These are phyloP conservation scores for Hepsetus odoe DNA, from an alignment of 2,113 vertebrate species.

Conservation along the genomic window DNA sequence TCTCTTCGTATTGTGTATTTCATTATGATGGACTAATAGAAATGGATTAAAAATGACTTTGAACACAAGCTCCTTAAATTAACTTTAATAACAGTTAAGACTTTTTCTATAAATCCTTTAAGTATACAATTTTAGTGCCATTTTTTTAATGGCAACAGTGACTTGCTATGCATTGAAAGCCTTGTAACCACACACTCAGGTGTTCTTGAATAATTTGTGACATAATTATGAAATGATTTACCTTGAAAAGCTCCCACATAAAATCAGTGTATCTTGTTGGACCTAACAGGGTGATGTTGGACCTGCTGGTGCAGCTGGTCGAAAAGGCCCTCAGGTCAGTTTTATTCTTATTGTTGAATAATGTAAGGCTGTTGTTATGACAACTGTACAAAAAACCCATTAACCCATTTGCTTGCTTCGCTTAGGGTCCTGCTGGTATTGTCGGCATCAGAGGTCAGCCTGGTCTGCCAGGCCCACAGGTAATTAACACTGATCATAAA, in stretches of 20 bases:
- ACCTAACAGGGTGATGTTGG: conserved; percentile 76
- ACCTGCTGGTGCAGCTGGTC: conserved; percentile 72
- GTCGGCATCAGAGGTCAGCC: conserved; percentile 71
- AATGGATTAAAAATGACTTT: too few species aligned
- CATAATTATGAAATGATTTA: background rate
- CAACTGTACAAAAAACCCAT: background rate
- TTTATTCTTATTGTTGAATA: background rate
- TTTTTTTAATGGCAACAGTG: too few species aligned
- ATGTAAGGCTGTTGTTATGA: background rate
- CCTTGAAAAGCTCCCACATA: too few species aligned
- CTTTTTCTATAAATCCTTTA: too few species aligned
- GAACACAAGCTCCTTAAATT: too few species aligned
- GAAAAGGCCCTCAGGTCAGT: conserved; percentile 73
- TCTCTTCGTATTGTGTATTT: too few species aligned
- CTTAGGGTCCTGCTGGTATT: conserved; percentile 76
- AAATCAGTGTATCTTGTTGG: background rate
- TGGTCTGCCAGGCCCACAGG: conserved; percentile 73
- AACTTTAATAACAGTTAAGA: too few species aligned
- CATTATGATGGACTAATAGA: too few species aligned
- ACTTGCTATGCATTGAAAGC: too few species aligned
- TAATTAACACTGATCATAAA: conserved; percentile 50
- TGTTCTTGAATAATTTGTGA: too few species aligned
- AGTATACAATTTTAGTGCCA: too few species aligned
- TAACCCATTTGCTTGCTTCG: conserved; percentile 10
- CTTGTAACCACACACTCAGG: too few species aligned